Base-by-base conservation (phyloP, 2,113 vertebrate genomes). In the Gymnorhina tibicen region DNA sequence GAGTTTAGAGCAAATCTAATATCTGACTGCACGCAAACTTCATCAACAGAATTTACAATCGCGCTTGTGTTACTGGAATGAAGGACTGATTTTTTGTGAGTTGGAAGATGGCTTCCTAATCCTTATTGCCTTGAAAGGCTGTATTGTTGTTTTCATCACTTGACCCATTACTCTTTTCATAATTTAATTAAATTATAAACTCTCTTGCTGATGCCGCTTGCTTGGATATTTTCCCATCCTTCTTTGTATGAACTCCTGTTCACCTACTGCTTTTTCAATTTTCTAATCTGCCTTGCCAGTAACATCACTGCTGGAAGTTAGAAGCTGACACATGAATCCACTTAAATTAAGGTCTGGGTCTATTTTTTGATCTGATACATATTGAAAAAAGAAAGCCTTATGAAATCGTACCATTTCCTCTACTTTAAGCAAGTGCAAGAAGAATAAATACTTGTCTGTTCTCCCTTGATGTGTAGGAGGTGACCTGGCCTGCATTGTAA, bases 181-280 rank as follows among this genome's bases (percentile, higher is more conserved):
- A 50, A 92, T 80, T 96, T 96, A 94, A 97, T 94, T 97, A 85
- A 94, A 95, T 95, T 87, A 96, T 92, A 93, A 93, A 85, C 89
- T 94, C 92, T 85, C 87, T 85, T 94, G 49, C 47, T 89, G 87
- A 72, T 97, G 92, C 80, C 0, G 28, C 56, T 97, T 68, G 30
- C 50, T 67, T 95, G 73, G 79, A 68, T 90, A 52, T 74, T 74
- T 66, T 93, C 84, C 74, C 90, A 90, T 89, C 76, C 85, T 85
- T 95, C 83, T 93, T 85, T 49, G 39, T 91, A 63, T 96, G 91
- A 95, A 87, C 73, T 94, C 69, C 83, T 94, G 33, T 95, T 96
- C 87, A 93, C 89, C 74, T 94, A 95, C 59, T 70, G 58, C 56
- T 87, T 89, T 96, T 96, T 89, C n/a, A 95, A 11, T 92, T 95